Evolutionary conservation across 2,797 vertebrate species (phyloP).

Genomic region (Lagorchestes hirsutus): DNA sequence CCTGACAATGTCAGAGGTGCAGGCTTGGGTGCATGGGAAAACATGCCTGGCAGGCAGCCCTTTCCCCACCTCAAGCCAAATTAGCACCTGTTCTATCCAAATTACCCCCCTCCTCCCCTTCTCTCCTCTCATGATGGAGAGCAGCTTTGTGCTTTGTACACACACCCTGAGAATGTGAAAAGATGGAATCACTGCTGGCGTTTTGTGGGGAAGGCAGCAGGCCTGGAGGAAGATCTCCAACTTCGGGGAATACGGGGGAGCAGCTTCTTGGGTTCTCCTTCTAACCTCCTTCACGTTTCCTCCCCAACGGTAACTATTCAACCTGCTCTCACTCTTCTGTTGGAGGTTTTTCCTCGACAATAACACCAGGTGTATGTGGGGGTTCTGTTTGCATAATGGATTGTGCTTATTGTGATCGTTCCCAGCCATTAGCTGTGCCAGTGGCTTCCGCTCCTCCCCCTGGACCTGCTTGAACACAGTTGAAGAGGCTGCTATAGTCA

Average conservation of each 20-base stretch:
- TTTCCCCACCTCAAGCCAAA: slow-evolving; percentile 36
- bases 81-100: slow-evolving; percentile 58
- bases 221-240: neutral
- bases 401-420: slow-evolving; percentile 69
- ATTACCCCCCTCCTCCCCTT: slow-evolving; percentile 36
- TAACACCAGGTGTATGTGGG: slow-evolving; percentile 59
- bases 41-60: neutral
- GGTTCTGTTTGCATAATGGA: slow-evolving; percentile 65
- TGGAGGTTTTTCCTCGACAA: slow-evolving; percentile 71
- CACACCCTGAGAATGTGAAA: slow-evolving; percentile 51
- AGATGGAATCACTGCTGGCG: slow-evolving; percentile 41
- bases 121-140: slow-evolving; percentile 31
- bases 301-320: slow-evolving; percentile 43
- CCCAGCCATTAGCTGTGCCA: slow-evolving; percentile 45
- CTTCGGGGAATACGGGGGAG: slow-evolving; percentile 11
- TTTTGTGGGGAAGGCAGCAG: neutral
- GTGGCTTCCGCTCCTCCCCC: slow-evolving; percentile 34
- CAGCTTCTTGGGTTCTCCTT: slow-evolving; percentile 2
- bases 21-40: slow-evolving; percentile 1
- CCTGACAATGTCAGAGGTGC: neutral
- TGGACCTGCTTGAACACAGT: slow-evolving; percentile 53
- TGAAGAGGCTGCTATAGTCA: neutral
- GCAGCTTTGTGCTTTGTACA: slow-evolving; percentile 57
- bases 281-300: neutral
- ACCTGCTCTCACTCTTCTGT: slow-evolving; percentile 23